These are phyloP conservation scores for Ginglymostoma cirratum DNA, from an alignment of 2,113 vertebrate genomes.

Conservation along the genomic window DNA sequence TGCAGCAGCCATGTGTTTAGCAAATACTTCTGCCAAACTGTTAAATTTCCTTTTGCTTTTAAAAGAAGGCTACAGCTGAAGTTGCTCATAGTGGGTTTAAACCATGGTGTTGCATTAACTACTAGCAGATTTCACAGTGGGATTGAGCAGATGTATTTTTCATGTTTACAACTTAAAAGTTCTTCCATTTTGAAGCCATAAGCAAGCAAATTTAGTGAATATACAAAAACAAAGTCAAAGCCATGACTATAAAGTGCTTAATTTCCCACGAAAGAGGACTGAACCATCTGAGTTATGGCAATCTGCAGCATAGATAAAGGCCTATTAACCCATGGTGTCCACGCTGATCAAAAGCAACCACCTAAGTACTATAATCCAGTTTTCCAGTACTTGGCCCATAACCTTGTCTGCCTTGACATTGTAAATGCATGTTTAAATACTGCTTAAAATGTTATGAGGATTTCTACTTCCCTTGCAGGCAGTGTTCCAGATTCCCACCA, in stretches of 20 bases:
- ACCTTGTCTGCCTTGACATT: too few species aligned
- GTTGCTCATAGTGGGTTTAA: background rate
- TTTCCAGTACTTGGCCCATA: too few species aligned
- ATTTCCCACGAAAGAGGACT: too few species aligned
- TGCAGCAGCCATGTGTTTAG: background rate
- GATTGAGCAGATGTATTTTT: background rate
- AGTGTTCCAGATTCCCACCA: too few species aligned
- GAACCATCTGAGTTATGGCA: too few species aligned
- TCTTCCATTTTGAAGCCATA: background rate
- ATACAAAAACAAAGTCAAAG: background rate
- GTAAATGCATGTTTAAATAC: too few species aligned
- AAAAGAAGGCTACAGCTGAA: background rate
- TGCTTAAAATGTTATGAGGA: too few species aligned
- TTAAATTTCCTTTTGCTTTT: background rate
- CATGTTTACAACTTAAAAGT: background rate
- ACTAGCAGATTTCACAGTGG: background rate
- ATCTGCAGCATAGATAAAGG: too few species aligned
- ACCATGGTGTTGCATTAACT: background rate
- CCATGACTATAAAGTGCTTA: background rate
- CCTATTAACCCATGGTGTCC: too few species aligned
- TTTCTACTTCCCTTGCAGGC: too few species aligned
- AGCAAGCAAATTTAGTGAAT: background rate
- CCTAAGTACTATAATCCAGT: too few species aligned
- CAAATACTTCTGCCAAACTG: background rate
- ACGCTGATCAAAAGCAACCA: too few species aligned